Conservation (phyloP, 2,888 invertebrate species). For the Druceiella hillmani region DNA sequence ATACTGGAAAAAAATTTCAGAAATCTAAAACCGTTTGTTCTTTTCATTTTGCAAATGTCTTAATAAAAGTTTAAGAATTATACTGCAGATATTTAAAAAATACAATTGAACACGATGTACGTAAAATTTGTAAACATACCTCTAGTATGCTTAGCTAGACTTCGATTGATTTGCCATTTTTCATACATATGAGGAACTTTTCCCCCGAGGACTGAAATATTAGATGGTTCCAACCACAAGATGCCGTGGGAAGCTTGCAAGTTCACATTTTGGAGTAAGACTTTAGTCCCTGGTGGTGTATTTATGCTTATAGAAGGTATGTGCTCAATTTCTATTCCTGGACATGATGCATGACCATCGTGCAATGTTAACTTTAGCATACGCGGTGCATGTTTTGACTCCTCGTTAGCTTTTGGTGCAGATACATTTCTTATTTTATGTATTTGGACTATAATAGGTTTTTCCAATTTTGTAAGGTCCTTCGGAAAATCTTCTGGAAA, state of each 20-base stretch:
- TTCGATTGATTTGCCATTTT: slow-evolving; percentile 77
- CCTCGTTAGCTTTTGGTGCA: slow-evolving; percentile 87
- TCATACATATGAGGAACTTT: slow-evolving; percentile 76
- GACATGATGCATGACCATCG: slow-evolving; percentile 75
- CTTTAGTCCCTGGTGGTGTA: slow-evolving; percentile 87
- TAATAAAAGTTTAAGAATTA: no score
- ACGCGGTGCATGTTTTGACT: slow-evolving; percentile 73
- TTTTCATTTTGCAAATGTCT: background rate
- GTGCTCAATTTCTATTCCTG: slow-evolving; percentile 71
- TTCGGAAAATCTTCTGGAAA: slow-evolving; percentile 65
- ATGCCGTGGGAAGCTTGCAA: slow-evolving; percentile 64
- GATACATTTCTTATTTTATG: slow-evolving; percentile 84
- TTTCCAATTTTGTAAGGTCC: slow-evolving; percentile 46
- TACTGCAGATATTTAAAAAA: no score
- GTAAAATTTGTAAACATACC: slow-evolving; percentile 30
- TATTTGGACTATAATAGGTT: slow-evolving; percentile 76
- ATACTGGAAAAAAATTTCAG: no score
- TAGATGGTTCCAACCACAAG: slow-evolving; percentile 61
- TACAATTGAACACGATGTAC: background rate
- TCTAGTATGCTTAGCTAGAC: slow-evolving; percentile 58
- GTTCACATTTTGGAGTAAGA: slow-evolving; percentile 47
- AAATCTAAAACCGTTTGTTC: no score
- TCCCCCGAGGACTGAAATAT: slow-evolving; percentile 76
- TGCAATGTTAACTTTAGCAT: slow-evolving; percentile 80
- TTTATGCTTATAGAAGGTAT: slow-evolving; percentile 68